Evolutionary conservation across 2,888 invertebrate genomes (phyloP).

Genomic region (Elmis aenea): DNA sequence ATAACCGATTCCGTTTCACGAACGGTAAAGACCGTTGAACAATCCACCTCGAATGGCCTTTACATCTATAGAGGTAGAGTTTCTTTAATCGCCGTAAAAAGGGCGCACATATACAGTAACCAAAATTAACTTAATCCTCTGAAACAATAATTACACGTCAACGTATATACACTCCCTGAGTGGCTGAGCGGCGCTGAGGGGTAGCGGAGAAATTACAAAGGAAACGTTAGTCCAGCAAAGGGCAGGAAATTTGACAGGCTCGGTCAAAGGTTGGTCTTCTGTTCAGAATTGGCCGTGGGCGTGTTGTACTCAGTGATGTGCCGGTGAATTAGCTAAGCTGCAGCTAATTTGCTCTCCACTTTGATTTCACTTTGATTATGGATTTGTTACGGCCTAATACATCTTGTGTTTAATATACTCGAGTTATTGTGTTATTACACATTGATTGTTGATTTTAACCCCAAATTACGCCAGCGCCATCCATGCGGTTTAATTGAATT

Average conservation of each 20-base stretch:
- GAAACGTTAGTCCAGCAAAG: slow-evolving; percentile 40
- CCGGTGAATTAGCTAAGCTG: slow-evolving; percentile 23
- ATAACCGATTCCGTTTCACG: too few relatives aligned
- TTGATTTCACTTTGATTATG: slow-evolving; percentile 29
- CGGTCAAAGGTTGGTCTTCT: slow-evolving; percentile 40
- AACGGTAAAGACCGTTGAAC: too few relatives aligned
- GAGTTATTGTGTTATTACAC: too few relatives aligned
- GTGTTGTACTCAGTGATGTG: slow-evolving; percentile 19
- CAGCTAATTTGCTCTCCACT: slow-evolving; percentile 24
- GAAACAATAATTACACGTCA: slow-evolving; percentile 21
- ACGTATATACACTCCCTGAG: slow-evolving; percentile 7
- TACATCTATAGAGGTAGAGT: too few relatives aligned
- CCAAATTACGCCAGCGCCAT: too few relatives aligned
- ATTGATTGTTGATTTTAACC: too few relatives aligned
- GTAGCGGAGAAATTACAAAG: slow-evolving; percentile 34
- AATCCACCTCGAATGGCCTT: too few relatives aligned
- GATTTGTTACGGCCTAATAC: slow-evolving; percentile 23
- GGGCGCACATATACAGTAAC: too few relatives aligned
- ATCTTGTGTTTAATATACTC: slow-evolving; percentile 18
- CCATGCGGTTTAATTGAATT: too few relatives aligned
- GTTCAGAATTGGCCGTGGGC: slow-evolving; percentile 23
- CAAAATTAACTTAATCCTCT: too few relatives aligned
- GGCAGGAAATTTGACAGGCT: slow-evolving; percentile 45
- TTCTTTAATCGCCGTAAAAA: too few relatives aligned
- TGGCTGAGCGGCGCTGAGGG: slow-evolving; percentile 20